phyloP scores from a whole-genome alignment of 2,888 invertebrate genomes.

The Drosophila nr. perissopoda region DNA sequence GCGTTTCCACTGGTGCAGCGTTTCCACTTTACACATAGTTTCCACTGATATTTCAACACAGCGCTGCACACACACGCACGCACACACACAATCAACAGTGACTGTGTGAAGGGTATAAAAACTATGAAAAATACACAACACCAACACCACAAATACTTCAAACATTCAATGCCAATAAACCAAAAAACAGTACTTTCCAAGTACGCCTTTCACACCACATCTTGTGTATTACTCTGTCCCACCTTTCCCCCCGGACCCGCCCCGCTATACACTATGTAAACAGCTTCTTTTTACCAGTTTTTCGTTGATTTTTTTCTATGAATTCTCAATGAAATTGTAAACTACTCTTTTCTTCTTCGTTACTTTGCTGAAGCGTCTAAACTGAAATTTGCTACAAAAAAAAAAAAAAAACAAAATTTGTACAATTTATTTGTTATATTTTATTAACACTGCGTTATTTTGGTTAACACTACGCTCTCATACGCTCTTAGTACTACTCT shows the following conservation, averaged over 20 bases:
- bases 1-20: slow-evolving; percentile 10
- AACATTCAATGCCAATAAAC: slow-evolving; percentile 10
- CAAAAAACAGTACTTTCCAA: slow-evolving; percentile 31
- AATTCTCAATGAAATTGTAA: slow-evolving; percentile 24
- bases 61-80: slow-evolving; percentile 21
- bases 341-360: slow-evolving; percentile 14
- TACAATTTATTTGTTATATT: slow-evolving; percentile 3
- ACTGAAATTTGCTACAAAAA: slow-evolving; percentile 14
- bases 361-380: slow-evolving; percentile 28
- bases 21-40: not conserved
- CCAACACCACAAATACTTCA: slow-evolving; percentile 26
- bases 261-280: slow-evolving; percentile 36
- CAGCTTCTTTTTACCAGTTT: slow-evolving; percentile 35
- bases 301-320: slow-evolving; percentile 21
- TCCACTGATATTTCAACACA: slow-evolving; percentile 14
- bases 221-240: slow-evolving; percentile 22
- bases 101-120: slow-evolving; percentile 74
- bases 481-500: slow-evolving; percentile 73
- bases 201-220: slow-evolving; percentile 30
- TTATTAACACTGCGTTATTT: slow-evolving; percentile 21
- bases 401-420: not conserved
- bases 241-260: slow-evolving; percentile 5
- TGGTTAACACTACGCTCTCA: slow-evolving; percentile 57
- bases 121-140: slow-evolving; percentile 56
- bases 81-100: slow-evolving; percentile 17